Conservation (phyloP, 1,140 invertebrate genomes). For the Centruroides vittatus region DNA sequence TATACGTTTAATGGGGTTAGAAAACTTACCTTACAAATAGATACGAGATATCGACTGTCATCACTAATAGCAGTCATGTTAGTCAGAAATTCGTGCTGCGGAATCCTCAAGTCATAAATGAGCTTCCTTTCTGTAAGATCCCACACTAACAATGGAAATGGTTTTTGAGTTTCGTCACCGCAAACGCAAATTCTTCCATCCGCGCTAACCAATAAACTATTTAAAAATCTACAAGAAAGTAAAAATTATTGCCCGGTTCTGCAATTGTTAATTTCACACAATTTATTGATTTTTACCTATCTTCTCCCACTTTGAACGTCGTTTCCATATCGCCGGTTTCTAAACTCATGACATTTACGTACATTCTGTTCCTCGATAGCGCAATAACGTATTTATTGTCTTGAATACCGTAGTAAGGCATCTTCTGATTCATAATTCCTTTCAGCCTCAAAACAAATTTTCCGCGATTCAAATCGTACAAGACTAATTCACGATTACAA, state of each 20-base stretch:
- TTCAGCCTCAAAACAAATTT: slow-evolving; percentile 54
- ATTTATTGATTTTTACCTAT: slow-evolving; percentile 6
- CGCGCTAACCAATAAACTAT: slow-evolving; percentile 68
- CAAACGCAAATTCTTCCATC: slow-evolving; percentile 76
- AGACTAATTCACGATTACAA: slow-evolving; percentile 60
- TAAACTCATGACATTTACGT: slow-evolving; percentile 75
- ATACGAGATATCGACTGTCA: slow-evolving; percentile 53
- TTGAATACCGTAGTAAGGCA: slow-evolving; percentile 73
- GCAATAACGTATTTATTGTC: slow-evolving; percentile 61
- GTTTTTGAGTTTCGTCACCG: slow-evolving; percentile 80
- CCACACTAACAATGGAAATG: slow-evolving; percentile 76
- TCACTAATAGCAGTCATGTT: slow-evolving; percentile 67
- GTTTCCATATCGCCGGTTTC: slow-evolving; percentile 70
- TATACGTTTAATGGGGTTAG: no score
- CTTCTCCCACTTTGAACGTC: slow-evolving; percentile 49
- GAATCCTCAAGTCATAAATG: slow-evolving; percentile 69
- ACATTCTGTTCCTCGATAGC: slow-evolving; percentile 71
- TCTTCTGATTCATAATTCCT: slow-evolving; percentile 80
- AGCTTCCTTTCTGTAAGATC: slow-evolving; percentile 65
- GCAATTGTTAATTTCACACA: no score
- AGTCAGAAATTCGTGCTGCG: slow-evolving; percentile 76
- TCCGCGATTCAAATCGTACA: slow-evolving; percentile 62
- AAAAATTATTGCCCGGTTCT: no score
- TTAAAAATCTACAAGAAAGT: slow-evolving; percentile 47
- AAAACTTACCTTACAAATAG: slow-evolving; percentile 37